Conservation (phyloP, 1,140 invertebrate species). For the Sminthurinus signatus region DNA sequence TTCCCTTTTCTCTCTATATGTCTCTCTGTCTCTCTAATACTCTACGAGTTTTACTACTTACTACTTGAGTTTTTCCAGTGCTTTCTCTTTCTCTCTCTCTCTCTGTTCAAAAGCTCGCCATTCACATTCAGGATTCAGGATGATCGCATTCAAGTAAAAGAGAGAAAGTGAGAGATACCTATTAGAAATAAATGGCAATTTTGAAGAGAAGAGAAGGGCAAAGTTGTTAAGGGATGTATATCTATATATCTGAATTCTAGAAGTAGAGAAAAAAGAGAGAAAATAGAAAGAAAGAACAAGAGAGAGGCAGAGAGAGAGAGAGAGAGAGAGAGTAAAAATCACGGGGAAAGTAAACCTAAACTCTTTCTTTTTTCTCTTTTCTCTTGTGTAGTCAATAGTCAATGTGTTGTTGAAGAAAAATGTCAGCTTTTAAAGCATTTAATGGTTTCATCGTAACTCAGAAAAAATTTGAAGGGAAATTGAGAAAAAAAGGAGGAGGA, state of each 20-base stretch:
- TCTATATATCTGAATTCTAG: too few species aligned
- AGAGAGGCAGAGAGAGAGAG: not conserved
- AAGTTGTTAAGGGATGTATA: not conserved
- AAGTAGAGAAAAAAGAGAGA: too few species aligned
- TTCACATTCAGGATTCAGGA: too few species aligned
- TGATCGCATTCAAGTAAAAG: too few species aligned
- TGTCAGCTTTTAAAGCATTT: constrained; percentile 10
- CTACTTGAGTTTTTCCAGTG: not conserved
- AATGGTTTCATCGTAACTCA: constrained; percentile 11
- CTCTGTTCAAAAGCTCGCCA: too few species aligned
- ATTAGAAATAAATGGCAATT: constrained; percentile 15
- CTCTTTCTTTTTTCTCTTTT: too few species aligned
- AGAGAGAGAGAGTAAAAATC: constrained; percentile 2
- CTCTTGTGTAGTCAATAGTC: too few species aligned
- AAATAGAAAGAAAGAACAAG: too few species aligned
- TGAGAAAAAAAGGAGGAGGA: not conserved
- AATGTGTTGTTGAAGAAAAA: constrained; percentile 14
- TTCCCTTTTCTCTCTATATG: not conserved
- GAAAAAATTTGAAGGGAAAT: not conserved
- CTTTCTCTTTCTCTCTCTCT: not conserved
- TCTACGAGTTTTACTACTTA: not conserved
- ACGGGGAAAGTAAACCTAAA: constrained; percentile 6
- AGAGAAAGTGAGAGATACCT: constrained; percentile 6
- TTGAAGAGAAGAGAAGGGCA: constrained; percentile 10
- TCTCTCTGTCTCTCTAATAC: not conserved